These are phyloP conservation scores for Daphoenositta chrysoptera DNA, from an alignment of 2,113 vertebrate genomes.

Conservation along the genomic window DNA sequence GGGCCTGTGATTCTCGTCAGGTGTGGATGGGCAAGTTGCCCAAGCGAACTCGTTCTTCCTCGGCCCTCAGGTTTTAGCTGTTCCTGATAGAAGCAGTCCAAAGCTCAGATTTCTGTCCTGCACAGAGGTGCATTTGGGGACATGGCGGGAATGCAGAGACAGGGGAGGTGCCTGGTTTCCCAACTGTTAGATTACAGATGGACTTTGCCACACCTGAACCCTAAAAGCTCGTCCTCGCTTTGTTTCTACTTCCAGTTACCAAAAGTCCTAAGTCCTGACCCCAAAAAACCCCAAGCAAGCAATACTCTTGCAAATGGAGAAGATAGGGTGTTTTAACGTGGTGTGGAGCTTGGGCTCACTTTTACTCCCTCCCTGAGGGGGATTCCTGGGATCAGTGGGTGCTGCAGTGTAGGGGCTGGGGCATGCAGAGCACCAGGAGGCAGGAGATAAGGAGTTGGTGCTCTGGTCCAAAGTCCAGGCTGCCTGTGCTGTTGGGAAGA, in stretches of 20 bases:
- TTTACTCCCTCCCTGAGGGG: neutral
- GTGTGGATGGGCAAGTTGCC: neutral
- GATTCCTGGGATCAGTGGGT: neutral
- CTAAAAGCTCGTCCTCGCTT: neutral
- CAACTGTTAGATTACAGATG: neutral
- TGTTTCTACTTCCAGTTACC: neutral
- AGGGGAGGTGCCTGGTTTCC: neutral
- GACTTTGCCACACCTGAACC: neutral
- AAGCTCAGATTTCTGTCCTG: neutral
- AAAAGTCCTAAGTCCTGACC: neutral
- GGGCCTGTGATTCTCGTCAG: accelerated
- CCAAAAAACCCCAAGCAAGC: accelerated
- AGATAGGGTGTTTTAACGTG: neutral
- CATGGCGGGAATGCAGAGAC: neutral
- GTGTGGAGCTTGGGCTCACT: neutral
- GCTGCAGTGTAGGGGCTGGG: accelerated
- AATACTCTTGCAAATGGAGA: neutral
- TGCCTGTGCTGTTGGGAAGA: neutral
- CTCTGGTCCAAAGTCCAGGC: neutral
- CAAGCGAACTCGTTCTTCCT: accelerated
- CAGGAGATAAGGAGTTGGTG: neutral
- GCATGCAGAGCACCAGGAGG: accelerated
- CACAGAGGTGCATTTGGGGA: neutral
- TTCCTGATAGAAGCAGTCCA: neutral
- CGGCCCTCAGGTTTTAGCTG: accelerated